Evolutionary conservation across 1,140 invertebrate genomes (phyloP).

Genomic region (Megalonaias nervosa): DNA sequence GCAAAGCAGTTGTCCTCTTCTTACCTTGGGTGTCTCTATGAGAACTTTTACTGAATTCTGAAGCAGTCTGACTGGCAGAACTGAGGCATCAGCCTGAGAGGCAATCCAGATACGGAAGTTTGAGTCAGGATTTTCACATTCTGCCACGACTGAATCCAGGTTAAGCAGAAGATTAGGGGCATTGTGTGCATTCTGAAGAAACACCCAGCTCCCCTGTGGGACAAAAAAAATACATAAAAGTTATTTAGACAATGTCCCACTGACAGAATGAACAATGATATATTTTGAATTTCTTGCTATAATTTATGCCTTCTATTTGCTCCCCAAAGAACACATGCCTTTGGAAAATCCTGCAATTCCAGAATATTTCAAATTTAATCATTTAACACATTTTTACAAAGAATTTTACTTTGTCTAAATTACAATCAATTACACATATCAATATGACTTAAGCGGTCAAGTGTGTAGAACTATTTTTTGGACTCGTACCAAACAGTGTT

Average conservation of each 20-base stretch:
- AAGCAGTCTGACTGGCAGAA: constrained; percentile 59
- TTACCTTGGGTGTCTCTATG: constrained; percentile 67
- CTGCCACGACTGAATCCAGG: constrained; percentile 61
- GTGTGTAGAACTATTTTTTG: no score
- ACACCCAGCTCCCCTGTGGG: constrained; percentile 66
- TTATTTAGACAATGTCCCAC: no score
- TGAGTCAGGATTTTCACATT: constrained; percentile 52
- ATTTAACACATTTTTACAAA: no score
- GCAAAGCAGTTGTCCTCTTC: background rate
- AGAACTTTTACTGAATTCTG: constrained; percentile 62
- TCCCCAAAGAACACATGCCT: background rate
- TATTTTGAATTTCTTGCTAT: background rate
- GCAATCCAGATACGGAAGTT: constrained; percentile 70
- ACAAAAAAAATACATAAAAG: constrained; percentile 6
- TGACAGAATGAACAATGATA: background rate
- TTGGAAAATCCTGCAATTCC: no score
- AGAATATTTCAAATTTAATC: no score
- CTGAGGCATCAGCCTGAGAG: constrained; percentile 41
- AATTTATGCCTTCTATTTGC: background rate
- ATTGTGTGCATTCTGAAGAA: constrained; percentile 70
- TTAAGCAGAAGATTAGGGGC: constrained; percentile 59
- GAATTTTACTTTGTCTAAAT: no score
- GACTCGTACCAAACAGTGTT: no score
- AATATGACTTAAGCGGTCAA: no score
- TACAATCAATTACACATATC: no score